A percentile compares a stretch with the other conserved stretches of the same genome.
phyloP scores from a whole-genome alignment of 2,113 vertebrate species.

The Rutilus rutilus region DNA sequence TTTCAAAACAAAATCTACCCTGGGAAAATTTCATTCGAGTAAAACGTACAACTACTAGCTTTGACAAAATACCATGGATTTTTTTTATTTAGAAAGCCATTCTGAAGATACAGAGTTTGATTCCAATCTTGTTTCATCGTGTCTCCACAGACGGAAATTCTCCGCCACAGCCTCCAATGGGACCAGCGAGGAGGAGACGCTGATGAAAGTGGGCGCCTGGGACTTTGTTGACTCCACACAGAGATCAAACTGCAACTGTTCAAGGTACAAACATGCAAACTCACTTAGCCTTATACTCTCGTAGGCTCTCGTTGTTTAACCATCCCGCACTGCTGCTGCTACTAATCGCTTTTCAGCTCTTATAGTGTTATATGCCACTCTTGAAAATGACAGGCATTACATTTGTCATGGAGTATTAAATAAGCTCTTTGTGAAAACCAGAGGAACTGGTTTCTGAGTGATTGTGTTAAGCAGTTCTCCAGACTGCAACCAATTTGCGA shows the following conservation, averaged over 20 bases:
- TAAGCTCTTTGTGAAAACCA: neutral
- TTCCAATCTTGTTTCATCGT: conserved; percentile 1
- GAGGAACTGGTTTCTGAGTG: neutral
- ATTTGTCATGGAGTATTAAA: conserved; percentile 18
- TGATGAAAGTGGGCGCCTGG: conserved; percentile 86
- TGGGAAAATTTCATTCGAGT: neutral
- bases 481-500: no score
- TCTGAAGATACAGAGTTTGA: neutral
- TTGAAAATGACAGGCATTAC: conserved; percentile 18
- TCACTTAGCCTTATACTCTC: neutral
- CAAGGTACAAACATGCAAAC: conserved; percentile 78
- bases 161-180: conserved; percentile 84
- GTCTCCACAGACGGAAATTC: conserved; percentile 85
- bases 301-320: neutral
- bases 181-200: conserved; percentile 85
- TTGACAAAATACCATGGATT: neutral
- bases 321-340: neutral
- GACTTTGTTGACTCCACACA: conserved; percentile 93
- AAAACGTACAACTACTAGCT: neutral
- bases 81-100: neutral
- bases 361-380: conserved; percentile 25
- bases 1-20: neutral
- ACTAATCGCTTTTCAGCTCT: conserved; percentile 25
- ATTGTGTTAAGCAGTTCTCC: neutral
- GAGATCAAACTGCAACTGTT: conserved; percentile 92